Evolutionary conservation across 2,113 vertebrate genomes (phyloP).

Genomic region (Fulmarus glacialis): DNA sequence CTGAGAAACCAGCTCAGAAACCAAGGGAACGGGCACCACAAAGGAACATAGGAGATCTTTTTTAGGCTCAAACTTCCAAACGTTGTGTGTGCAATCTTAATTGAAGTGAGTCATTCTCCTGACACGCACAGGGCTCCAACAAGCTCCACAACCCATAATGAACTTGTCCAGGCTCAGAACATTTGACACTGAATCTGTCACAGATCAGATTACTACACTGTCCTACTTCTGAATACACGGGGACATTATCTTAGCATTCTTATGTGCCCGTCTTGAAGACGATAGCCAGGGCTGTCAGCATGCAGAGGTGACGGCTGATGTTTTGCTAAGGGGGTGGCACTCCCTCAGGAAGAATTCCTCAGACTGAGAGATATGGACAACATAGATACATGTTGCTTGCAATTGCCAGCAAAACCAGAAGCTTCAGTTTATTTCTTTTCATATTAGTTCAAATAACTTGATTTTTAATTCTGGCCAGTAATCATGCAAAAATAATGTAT

Average conservation of each 20-base stretch:
- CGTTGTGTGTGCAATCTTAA: not conserved
- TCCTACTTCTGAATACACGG: conserved; percentile 51
- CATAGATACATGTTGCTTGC: not conserved
- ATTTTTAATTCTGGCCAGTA: not conserved
- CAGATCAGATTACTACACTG: conserved; percentile 37
- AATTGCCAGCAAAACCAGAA: not conserved
- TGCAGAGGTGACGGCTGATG: not conserved
- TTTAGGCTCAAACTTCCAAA: not conserved
- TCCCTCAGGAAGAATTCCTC: conserved; percentile 27
- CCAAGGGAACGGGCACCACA: not conserved
- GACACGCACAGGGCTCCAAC: not conserved
- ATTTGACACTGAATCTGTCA: conserved; percentile 49
- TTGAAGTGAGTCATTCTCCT: not conserved
- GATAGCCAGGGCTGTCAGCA: conserved; percentile 44
- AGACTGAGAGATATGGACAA: not conserved
- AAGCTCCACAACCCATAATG: not conserved
- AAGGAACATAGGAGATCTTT: not conserved
- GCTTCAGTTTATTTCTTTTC: not conserved
- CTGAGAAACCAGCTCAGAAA: not conserved
- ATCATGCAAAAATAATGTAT: not conserved
- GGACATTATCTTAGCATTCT: conserved; percentile 51
- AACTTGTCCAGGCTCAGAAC: conserved; percentile 57
- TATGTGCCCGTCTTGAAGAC: conserved; percentile 28
- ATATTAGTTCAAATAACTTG: not conserved
- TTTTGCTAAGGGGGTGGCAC: not conserved